Evolutionary conservation across 2,888 invertebrate genomes (phyloP).

Genomic region (Eristalis intricaria): DNA sequence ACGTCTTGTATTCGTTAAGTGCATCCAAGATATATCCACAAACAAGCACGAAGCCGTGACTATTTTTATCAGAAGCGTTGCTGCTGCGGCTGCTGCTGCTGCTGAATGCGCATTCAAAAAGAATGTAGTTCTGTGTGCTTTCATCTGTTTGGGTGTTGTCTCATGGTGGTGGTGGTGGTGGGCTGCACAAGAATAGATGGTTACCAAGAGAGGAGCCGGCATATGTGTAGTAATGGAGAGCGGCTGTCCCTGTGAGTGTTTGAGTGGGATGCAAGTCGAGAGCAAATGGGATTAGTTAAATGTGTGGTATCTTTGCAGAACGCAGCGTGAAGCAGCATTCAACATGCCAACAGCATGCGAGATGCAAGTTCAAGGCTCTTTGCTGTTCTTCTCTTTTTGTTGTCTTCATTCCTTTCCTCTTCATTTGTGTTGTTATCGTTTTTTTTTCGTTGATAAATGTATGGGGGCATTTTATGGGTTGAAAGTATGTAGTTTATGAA

Average conservation of each 20-base stretch:
- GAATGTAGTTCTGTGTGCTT: constrained; percentile 65
- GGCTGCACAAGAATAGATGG: constrained; percentile 16
- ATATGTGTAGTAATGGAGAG: neutral
- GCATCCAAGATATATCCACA: constrained; percentile 39
- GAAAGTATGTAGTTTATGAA: neutral
- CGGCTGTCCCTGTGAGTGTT: constrained; percentile 17
- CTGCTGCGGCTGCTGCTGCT: neutral
- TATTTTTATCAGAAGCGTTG: constrained; percentile 67
- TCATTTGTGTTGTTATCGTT: constrained; percentile 1
- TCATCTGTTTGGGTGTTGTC: neutral
- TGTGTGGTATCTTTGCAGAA: constrained; percentile 41
- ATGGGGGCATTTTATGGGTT: neutral
- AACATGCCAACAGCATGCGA: constrained; percentile 23
- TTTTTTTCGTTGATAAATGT: neutral
- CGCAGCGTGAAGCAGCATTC: constrained; percentile 29
- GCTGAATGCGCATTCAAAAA: constrained; percentile 64
- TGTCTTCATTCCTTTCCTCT: neutral
- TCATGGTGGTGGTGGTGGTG: constrained; percentile 3
- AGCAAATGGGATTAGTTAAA: constrained; percentile 67
- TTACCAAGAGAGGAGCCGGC: constrained; percentile 45
- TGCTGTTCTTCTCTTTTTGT: constrained; percentile 44
- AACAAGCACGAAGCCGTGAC: constrained; percentile 24
- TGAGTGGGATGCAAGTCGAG: constrained; percentile 20
- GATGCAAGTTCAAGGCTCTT: constrained; percentile 68
- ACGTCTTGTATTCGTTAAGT: constrained; percentile 62